Conservation (phyloP, 2,113 vertebrate species). For the Pelobates fuscus region DNA sequence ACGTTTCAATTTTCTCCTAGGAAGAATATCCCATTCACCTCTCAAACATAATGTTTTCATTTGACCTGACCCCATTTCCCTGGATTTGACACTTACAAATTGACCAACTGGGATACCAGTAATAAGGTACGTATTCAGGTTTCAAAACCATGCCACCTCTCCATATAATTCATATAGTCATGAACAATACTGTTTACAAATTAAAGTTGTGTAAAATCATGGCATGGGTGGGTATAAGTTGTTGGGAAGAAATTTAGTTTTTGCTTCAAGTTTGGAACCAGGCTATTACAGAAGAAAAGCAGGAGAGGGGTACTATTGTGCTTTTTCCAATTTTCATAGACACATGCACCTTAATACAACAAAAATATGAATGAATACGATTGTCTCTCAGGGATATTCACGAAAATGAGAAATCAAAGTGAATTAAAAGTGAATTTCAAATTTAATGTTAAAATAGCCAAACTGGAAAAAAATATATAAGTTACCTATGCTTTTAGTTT, state of each 20-base stretch:
- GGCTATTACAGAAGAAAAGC: no score
- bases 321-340: no score
- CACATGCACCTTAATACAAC: no score
- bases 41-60: constrained; percentile 34
- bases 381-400: no score
- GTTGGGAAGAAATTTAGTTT: background rate
- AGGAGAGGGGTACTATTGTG: no score
- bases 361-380: no score
- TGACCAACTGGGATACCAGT: constrained; percentile 18
- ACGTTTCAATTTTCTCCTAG: constrained; percentile 32
- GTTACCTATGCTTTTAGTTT: no score
- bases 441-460: no score
- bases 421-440: no score
- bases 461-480: no score
- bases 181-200: background rate
- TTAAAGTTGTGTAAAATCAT: background rate
- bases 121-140: constrained; percentile 12
- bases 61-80: constrained; percentile 34
- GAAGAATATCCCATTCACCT: constrained; percentile 28
- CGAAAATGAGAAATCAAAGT: no score
- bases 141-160: background rate
- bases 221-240: background rate
- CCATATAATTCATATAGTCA: background rate
- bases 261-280: background rate
- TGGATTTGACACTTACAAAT: constrained; percentile 29